These are phyloP conservation scores for Chironomus riparius DNA, from an alignment of 2,888 invertebrate species.

Conservation along the genomic window DNA sequence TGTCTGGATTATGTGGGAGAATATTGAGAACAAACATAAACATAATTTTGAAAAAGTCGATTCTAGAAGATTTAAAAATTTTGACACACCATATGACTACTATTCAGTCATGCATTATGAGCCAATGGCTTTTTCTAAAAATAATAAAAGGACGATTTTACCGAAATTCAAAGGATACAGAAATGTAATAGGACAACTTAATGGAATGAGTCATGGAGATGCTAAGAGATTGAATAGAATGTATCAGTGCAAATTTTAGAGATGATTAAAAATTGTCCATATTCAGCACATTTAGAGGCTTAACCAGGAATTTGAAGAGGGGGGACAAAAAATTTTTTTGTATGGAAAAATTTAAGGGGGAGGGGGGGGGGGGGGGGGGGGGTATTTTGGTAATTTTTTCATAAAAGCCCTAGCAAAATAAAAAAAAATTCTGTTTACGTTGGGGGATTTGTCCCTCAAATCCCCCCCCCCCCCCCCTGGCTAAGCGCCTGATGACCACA, in stretches of 20 bases:
- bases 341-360: too few relatives aligned
- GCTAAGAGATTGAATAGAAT: conserved; percentile 4
- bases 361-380: too few relatives aligned
- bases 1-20: not conserved
- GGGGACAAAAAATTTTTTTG: too few relatives aligned
- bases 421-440: too few relatives aligned
- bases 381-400: too few relatives aligned
- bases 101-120: conserved; percentile 16
- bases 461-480: too few relatives aligned
- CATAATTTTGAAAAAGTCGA: conserved; percentile 7
- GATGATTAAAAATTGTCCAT: too few relatives aligned
- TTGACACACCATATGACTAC: conserved; percentile 6
- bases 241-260: not conserved
- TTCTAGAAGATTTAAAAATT: conserved; percentile 1
- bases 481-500: too few relatives aligned
- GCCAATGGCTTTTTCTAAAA: not conserved
- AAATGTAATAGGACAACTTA: not conserved
- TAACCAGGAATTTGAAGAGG: too few relatives aligned
- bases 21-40: not conserved
- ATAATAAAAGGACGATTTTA: not conserved
- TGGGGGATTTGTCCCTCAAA: too few relatives aligned
- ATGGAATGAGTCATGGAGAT: not conserved
- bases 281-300: too few relatives aligned
- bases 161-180: not conserved
- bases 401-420: too few relatives aligned